Evolutionary conservation across 2,113 vertebrate species (phyloP).

Genomic region (Vulpes vulpes): DNA sequence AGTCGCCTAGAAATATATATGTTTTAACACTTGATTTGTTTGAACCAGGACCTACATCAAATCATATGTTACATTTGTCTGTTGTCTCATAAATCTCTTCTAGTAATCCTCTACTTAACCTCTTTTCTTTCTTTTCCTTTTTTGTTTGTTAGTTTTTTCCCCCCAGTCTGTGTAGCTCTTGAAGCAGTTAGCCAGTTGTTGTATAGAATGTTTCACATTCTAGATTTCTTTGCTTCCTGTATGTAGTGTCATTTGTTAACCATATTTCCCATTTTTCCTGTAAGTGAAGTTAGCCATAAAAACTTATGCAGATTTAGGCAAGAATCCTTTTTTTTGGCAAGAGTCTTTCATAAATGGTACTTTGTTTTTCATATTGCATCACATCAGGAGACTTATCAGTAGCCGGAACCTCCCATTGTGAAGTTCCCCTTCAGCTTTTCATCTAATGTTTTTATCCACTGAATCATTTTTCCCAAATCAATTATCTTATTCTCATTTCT

Average conservation of each 20-base stretch:
- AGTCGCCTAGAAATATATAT: neutral
- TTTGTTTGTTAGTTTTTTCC: neutral
- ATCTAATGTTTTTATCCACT: neutral
- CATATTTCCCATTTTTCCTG: neutral
- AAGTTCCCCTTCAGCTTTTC: neutral
- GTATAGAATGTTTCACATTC: slow-evolving; percentile 13
- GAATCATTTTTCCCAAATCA: neutral
- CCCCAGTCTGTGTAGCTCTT: neutral
- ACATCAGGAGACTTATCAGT: neutral
- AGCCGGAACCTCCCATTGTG: neutral
- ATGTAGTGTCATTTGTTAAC: neutral
- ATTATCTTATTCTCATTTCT: neutral
- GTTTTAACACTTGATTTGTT: neutral
- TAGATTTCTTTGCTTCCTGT: neutral
- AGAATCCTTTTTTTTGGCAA: neutral
- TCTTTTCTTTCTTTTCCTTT: neutral
- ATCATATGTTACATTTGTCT: neutral
- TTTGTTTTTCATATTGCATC: neutral
- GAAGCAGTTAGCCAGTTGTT: slow-evolving; percentile 17
- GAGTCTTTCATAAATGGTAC: neutral
- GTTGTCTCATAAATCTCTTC: neutral
- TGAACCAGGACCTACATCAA: neutral
- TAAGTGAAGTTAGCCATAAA: neutral
- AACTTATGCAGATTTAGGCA: neutral
- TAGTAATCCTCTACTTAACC: neutral